Percentiles rank a stretch among this genome's conserved stretches.
phyloP scores from a whole-genome alignment of 1,140 invertebrate species.

The Chironomus tepperi region DNA sequence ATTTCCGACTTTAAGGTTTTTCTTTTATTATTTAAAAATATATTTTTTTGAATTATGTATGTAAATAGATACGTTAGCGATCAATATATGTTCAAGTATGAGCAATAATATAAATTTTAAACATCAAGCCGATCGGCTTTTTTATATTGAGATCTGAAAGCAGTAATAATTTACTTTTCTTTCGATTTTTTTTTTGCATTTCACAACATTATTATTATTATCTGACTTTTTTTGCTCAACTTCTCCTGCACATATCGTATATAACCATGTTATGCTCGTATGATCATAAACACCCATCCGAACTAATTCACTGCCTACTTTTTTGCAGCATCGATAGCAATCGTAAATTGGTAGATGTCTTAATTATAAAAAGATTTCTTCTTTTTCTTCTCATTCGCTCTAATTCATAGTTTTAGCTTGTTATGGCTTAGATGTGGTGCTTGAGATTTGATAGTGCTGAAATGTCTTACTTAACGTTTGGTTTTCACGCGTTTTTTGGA shows the following conservation, averaged over 20 bases:
- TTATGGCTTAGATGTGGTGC: too few species aligned
- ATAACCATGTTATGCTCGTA: background rate
- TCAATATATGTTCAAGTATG: slow-evolving; percentile 9
- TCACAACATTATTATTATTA: slow-evolving; percentile 5
- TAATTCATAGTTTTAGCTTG: too few species aligned
- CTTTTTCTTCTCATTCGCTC: too few species aligned
- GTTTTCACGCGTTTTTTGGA: too few species aligned
- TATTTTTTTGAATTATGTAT: slow-evolving; percentile 4
- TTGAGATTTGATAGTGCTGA: too few species aligned
- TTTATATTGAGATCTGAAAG: background rate
- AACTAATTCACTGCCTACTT: slow-evolving; percentile 1
- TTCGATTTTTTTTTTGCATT: background rate
- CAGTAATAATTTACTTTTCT: background rate
- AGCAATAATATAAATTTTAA: slow-evolving; percentile 10
- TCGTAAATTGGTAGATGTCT: background rate
- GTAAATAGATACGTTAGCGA: background rate
- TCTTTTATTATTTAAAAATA: background rate
- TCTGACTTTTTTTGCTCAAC: too few species aligned
- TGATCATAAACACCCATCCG: slow-evolving; percentile 1
- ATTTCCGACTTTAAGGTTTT: slow-evolving; percentile 8
- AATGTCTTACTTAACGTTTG: too few species aligned
- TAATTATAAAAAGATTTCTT: background rate
- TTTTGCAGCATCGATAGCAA: background rate
- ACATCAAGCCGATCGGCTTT: background rate
- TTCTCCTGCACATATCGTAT: too few species aligned